phyloP scores from a whole-genome alignment of 2,888 invertebrate genomes.

The Carterocephalus palaemon region DNA sequence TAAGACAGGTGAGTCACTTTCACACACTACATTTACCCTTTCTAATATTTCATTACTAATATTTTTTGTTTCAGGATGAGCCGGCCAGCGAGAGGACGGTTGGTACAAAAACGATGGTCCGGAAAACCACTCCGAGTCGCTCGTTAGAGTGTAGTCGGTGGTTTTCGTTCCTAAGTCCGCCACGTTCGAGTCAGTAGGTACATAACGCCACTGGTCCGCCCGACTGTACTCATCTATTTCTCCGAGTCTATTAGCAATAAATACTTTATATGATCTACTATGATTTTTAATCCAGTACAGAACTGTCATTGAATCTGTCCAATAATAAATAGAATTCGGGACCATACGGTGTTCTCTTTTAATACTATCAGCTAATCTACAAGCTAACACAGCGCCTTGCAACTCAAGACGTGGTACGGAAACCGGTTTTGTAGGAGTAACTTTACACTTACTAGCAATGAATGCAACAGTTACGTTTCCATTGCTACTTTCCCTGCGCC shows the following conservation, averaged over 20 bases:
- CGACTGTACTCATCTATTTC: slow-evolving; percentile 27
- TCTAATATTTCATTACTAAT: slow-evolving; percentile 3
- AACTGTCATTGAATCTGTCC: slow-evolving; percentile 27
- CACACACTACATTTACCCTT: slow-evolving; percentile 1
- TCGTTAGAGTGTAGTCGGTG: not conserved
- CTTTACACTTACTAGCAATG: slow-evolving; percentile 20
- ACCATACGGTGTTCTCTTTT: slow-evolving; percentile 18
- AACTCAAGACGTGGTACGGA: slow-evolving; percentile 24
- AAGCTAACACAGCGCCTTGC: slow-evolving; percentile 23
- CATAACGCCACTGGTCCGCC: slow-evolving; percentile 26
- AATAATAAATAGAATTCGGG: slow-evolving; percentile 6
- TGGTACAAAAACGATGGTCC: slow-evolving; percentile 7
- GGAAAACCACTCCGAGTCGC: slow-evolving; percentile 4
- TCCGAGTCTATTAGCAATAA: slow-evolving; percentile 31
- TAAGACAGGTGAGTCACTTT: not conserved
- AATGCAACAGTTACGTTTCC: slow-evolving; percentile 11
- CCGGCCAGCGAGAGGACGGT: not conserved
- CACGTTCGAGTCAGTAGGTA: slow-evolving; percentile 27
- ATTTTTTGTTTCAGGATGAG: slow-evolving; percentile 3
- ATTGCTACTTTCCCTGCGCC: slow-evolving; percentile 8
- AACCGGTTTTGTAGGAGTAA: slow-evolving; percentile 19
- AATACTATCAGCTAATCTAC: slow-evolving; percentile 22
- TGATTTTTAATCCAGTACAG: slow-evolving; percentile 27
- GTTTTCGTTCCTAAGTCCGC: slow-evolving; percentile 1
- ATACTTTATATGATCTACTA: slow-evolving; percentile 25